Evolutionary conservation across 1,140 invertebrate genomes (phyloP).

Genomic region (Eueides isabella): DNA sequence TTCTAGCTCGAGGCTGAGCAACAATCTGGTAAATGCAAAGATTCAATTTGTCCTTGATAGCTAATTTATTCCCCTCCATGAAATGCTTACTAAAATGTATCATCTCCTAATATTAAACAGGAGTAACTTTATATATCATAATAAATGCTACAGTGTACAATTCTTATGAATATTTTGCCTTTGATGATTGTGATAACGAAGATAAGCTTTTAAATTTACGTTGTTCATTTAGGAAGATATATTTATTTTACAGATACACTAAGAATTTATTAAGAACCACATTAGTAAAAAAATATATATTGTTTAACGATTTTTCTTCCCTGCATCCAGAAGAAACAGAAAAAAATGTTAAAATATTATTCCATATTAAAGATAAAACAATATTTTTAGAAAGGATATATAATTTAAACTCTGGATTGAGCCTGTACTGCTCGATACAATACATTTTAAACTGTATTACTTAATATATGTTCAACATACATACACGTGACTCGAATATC

Average conservation of each 20-base stretch:
- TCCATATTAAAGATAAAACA: too few relatives aligned
- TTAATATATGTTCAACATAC: background rate
- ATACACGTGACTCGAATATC: background rate
- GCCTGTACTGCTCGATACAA: too few relatives aligned
- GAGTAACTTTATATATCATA: background rate
- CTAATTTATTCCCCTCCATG: conserved; percentile 54
- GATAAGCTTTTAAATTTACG: background rate
- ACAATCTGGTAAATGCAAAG: conserved; percentile 48
- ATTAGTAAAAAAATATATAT: too few relatives aligned
- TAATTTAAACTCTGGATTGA: too few relatives aligned
- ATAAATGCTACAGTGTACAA: background rate
- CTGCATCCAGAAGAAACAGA: too few relatives aligned
- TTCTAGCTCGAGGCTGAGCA: conserved; percentile 40
- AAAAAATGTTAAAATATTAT: too few relatives aligned
- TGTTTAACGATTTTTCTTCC: too few relatives aligned
- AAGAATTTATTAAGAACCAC: too few relatives aligned
- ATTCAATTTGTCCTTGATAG: conserved; percentile 56
- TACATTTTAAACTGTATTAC: too few relatives aligned
- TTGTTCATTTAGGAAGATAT: background rate
- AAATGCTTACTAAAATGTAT: conserved; percentile 38
- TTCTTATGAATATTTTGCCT: background rate
- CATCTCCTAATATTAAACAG: conserved; percentile 34
- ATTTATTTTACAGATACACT: too few relatives aligned
- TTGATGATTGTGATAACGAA: background rate
- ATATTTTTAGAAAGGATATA: too few relatives aligned